These are phyloP conservation scores for Trichoplax adhaerens DNA, from an alignment of 37 sponge, comb jelly and placozoan species.

Conservation along the genomic window DNA sequence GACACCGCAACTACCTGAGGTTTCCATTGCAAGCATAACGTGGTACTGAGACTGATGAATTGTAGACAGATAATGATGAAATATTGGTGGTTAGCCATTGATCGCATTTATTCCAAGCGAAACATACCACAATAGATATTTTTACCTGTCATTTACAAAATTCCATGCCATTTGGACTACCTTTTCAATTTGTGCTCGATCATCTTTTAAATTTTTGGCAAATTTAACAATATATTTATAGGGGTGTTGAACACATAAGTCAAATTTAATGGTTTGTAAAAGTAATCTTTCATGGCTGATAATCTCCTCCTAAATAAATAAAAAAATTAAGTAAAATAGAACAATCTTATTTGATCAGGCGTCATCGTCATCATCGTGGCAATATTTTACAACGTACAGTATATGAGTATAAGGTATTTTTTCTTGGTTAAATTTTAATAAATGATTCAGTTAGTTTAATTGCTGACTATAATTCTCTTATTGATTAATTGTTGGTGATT, in stretches of 20 bases:
- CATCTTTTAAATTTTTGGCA: conserved; percentile 63
- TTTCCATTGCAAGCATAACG: conserved; percentile 75
- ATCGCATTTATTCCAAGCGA: not conserved
- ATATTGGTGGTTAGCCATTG: not conserved
- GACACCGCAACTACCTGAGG: conserved; percentile 70
- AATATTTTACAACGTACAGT: too few relatives aligned
- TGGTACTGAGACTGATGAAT: conserved; percentile 48
- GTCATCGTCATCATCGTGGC: not conserved
- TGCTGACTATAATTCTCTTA: too few relatives aligned
- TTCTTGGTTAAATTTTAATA: too few relatives aligned
- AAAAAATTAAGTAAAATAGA: too few relatives aligned
- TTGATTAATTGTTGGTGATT: too few relatives aligned
- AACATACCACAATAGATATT: not conserved
- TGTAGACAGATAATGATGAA: not conserved
- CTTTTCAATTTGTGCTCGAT: conserved; percentile 44
- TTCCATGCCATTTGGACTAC: conserved; percentile 84
- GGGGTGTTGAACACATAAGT: conserved; percentile 71
- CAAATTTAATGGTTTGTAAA: conserved; percentile 90
- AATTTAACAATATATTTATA: conserved; percentile 64
- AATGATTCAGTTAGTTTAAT: too few relatives aligned
- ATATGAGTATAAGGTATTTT: too few relatives aligned
- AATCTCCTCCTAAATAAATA: conserved; percentile 39
- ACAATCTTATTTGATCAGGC: not conserved
- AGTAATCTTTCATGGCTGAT: conserved; percentile 73
- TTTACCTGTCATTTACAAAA: conserved; percentile 83